phyloP scores from a whole-genome alignment of 2,797 vertebrate species.

The Muraenolepis orangiensis region DNA sequence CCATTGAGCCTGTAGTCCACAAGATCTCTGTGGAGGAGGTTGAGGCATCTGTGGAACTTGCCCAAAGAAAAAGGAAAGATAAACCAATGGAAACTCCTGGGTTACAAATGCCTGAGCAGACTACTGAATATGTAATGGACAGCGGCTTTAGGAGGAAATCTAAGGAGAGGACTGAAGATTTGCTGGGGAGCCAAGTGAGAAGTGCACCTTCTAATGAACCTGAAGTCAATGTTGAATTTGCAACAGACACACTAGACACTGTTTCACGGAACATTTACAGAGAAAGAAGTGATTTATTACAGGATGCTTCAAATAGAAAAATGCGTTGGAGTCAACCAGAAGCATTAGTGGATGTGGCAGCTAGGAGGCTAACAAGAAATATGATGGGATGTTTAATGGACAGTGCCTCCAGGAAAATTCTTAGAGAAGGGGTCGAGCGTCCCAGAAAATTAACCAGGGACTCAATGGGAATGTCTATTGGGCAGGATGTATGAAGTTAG shows the following conservation, averaged over 20 bases:
- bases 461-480: conserved; percentile 48
- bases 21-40: conserved; percentile 79
- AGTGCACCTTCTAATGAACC: conserved; percentile 45
- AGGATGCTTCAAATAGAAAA: conserved; percentile 48
- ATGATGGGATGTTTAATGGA: conserved; percentile 60
- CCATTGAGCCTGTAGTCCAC: conserved; percentile 69
- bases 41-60: conserved; percentile 43
- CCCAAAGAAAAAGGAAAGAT: conserved; percentile 45
- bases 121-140: conserved; percentile 34
- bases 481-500: conserved; percentile 41
- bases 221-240: conserved; percentile 38
- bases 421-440: conserved; percentile 54
- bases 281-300: conserved; percentile 53
- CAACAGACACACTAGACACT: conserved; percentile 45
- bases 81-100: conserved; percentile 39
- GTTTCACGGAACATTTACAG: conserved; percentile 44
- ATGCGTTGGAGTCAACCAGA: conserved; percentile 60
- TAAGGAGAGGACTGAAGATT: conserved; percentile 48
- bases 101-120: conserved; percentile 32
- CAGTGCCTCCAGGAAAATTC: conserved; percentile 45
- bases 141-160: conserved; percentile 43
- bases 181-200: conserved; percentile 46
- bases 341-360: conserved; percentile 24
- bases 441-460: conserved; percentile 48
- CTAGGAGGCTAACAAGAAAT: conserved; percentile 52